phyloP scores from a whole-genome alignment of 2,888 invertebrate genomes.

The Maniola hyperantus region DNA sequence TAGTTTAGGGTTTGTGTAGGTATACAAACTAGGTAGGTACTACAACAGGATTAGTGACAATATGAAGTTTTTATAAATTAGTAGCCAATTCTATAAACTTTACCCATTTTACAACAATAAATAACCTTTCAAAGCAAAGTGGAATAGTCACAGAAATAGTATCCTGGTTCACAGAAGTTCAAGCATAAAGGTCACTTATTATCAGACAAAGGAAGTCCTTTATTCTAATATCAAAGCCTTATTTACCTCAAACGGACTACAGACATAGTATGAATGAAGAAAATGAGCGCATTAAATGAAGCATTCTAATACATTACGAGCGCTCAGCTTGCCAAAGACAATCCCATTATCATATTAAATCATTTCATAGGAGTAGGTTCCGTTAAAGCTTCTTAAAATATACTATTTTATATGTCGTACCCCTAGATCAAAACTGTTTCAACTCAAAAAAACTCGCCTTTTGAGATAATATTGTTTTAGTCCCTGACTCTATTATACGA shows the following conservation, averaged over 20 bases:
- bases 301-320: conserved; percentile 20
- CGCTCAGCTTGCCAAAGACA: conserved; percentile 4
- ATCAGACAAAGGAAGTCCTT: conserved; percentile 21
- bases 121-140: background rate
- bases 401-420: too few species aligned
- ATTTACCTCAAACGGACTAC: conserved; percentile 20
- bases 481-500: too few species aligned
- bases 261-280: too few species aligned
- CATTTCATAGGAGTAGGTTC: background rate
- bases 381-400: too few species aligned
- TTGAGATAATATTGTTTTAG: too few species aligned
- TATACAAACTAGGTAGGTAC: too few species aligned
- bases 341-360: conserved; percentile 28
- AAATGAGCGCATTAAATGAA: conserved; percentile 27
- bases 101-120: background rate
- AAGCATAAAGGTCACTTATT: conserved; percentile 15
- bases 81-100: too few species aligned
- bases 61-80: too few species aligned
- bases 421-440: too few species aligned
- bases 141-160: conserved; percentile 4
- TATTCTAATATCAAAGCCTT: conserved; percentile 20
- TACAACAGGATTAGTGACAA: too few species aligned
- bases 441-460: too few species aligned
- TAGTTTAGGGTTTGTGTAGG: too few species aligned
- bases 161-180: conserved; percentile 15